Conservation (phyloP, 2,888 invertebrate genomes). For the Camptogramma bilineatum region DNA sequence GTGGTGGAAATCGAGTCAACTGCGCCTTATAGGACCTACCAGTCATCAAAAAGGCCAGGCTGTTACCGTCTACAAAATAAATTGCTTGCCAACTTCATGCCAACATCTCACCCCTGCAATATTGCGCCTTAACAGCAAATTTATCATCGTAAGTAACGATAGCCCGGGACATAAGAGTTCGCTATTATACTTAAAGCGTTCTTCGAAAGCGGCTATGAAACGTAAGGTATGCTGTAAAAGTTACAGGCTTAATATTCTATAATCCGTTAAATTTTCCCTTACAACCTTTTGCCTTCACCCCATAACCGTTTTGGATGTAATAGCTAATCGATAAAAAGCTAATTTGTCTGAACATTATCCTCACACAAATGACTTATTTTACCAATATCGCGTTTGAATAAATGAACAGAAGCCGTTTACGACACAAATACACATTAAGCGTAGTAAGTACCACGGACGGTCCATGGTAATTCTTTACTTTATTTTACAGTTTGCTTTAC, state of each 20-base stretch:
- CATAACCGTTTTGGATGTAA: slow-evolving; percentile 12
- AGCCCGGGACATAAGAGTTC: slow-evolving; percentile 5
- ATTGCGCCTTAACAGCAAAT: slow-evolving; percentile 13
- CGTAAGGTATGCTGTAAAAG: slow-evolving; percentile 36
- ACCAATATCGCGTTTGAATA: slow-evolving; percentile 7
- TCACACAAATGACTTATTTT: slow-evolving; percentile 12
- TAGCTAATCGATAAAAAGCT: slow-evolving; percentile 18
- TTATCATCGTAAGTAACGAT: slow-evolving; percentile 24
- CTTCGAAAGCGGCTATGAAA: slow-evolving; percentile 37
- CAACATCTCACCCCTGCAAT: neutral
- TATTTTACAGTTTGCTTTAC: no score
- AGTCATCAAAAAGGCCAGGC: neutral
- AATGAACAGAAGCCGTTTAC: neutral
- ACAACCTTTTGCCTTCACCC: slow-evolving; percentile 34
- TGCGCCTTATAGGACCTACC: neutral
- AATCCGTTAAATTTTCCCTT: slow-evolving; percentile 39
- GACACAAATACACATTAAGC: neutral
- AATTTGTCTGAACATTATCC: slow-evolving; percentile 5
- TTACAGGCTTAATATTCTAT: slow-evolving; percentile 46
- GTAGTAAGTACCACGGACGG: no score
- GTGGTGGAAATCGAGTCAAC: neutral
- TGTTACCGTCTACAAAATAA: neutral
- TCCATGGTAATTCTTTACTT: no score
- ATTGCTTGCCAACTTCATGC: slow-evolving; percentile 2
- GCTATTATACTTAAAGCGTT: slow-evolving; percentile 26